Percentiles rank a stretch among this genome's conserved stretches.
These are phyloP conservation scores for Bettongia penicillata DNA, from an alignment of 2,113 vertebrate species.

Conservation along the genomic window DNA sequence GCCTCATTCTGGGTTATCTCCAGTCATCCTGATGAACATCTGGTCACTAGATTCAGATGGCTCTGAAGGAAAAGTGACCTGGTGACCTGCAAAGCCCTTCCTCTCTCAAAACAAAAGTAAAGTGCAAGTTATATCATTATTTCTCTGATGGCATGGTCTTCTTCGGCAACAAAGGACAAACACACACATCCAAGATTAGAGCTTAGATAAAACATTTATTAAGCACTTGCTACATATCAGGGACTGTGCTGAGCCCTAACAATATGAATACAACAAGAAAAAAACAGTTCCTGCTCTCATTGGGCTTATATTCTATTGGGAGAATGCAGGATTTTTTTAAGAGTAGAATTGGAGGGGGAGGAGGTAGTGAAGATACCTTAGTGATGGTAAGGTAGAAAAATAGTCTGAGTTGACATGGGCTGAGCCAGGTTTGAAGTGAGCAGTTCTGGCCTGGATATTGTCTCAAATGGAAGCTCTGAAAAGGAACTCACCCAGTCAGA, in stretches of 20 bases:
- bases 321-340: neutral
- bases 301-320: neutral
- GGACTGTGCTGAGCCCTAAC: neutral
- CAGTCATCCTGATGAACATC: too few relatives aligned
- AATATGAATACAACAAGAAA: neutral
- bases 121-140: too few relatives aligned
- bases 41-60: too few relatives aligned
- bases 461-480: neutral
- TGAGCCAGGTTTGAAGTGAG: neutral
- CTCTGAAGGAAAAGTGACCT: too few relatives aligned
- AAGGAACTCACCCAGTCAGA: neutral
- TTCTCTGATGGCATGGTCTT: too few relatives aligned
- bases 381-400: neutral
- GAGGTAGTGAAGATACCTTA: neutral
- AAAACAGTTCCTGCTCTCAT: neutral
- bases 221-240: neutral
- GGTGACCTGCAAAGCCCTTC: too few relatives aligned
- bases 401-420: neutral
- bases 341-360: too few relatives aligned
- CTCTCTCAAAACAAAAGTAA: too few relatives aligned
- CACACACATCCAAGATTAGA: neutral
- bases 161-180: too few relatives aligned
- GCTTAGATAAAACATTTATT: neutral
- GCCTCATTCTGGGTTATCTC: too few relatives aligned
- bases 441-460: neutral